A percentile compares a stretch with the other conserved stretches of the same genome.
phyloP scores from a whole-genome alignment of 2,797 vertebrate species.

The Smutsia temminckii region DNA sequence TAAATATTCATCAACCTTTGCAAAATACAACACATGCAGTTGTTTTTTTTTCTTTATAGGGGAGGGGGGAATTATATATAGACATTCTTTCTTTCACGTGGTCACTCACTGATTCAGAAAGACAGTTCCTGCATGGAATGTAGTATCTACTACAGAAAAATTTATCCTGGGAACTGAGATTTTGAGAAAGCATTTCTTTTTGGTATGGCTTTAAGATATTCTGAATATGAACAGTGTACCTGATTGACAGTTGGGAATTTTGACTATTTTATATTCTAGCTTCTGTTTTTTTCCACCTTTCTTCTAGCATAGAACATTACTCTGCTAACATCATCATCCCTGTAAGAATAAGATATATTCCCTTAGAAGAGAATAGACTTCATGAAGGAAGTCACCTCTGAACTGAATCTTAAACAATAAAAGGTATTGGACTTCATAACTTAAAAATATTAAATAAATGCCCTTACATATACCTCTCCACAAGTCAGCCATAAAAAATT shows the following conservation, averaged over 20 bases:
- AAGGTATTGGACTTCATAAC: neutral
- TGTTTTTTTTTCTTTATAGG: neutral
- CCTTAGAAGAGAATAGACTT: neutral
- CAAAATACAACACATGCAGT: neutral
- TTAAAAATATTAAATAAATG: neutral
- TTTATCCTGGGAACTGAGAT: neutral
- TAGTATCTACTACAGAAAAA: neutral
- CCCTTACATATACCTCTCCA: neutral
- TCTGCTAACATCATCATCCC: neutral
- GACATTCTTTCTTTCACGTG: neutral
- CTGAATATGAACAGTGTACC: neutral
- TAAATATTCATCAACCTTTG: slow-evolving; percentile 27
- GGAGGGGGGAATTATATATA: neutral
- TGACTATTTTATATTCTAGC: neutral
- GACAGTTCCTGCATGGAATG: neutral
- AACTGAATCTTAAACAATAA: neutral
- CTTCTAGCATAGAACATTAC: neutral
- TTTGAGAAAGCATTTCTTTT: neutral
- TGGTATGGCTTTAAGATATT: neutral
- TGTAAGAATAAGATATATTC: neutral
- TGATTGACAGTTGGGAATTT: neutral
- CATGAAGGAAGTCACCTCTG: neutral
- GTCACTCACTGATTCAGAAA: neutral
- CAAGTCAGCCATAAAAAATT: neutral
- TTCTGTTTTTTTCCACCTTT: neutral